Conservation (phyloP, 2,797 vertebrate species). For the Pagetopsis macropterus region DNA sequence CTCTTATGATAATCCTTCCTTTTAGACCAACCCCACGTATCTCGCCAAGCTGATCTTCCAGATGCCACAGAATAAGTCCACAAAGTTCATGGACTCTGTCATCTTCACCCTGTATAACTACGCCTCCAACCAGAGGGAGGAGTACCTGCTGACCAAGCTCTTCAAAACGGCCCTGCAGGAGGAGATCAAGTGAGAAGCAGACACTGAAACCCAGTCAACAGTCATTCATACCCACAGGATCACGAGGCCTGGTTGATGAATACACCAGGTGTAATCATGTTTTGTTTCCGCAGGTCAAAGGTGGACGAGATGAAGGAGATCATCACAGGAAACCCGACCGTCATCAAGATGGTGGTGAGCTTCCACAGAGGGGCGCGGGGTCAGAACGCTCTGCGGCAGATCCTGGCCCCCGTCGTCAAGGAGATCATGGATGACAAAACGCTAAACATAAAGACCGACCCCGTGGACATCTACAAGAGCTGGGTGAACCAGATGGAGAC, state of each 20-base stretch:
- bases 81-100: constrained; percentile 99
- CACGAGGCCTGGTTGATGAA: neutral
- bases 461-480: constrained; percentile 97
- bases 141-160: constrained; percentile 94
- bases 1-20: neutral
- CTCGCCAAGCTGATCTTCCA: constrained; percentile 99
- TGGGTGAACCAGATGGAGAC: constrained; percentile 99
- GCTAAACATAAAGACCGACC: constrained; percentile 97
- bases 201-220: neutral
- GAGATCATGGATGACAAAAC: constrained; percentile 98
- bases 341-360: constrained; percentile 99
- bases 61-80: constrained; percentile 99
- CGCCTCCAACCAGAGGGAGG: constrained; percentile 96
- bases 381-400: constrained; percentile 95
- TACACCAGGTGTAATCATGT: neutral
- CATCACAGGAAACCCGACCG: constrained; percentile 96
- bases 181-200: constrained; percentile 92
- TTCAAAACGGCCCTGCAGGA: constrained; percentile 97
- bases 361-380: constrained; percentile 95
- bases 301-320: constrained; percentile 99
- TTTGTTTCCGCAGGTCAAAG: constrained; percentile 86
- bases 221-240: neutral
- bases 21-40: constrained; percentile 95
- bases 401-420: constrained; percentile 94
- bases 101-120: constrained; percentile 99